phyloP scores from a whole-genome alignment of 2,113 vertebrate genomes.

The Myrmophylax atrothorax region DNA sequence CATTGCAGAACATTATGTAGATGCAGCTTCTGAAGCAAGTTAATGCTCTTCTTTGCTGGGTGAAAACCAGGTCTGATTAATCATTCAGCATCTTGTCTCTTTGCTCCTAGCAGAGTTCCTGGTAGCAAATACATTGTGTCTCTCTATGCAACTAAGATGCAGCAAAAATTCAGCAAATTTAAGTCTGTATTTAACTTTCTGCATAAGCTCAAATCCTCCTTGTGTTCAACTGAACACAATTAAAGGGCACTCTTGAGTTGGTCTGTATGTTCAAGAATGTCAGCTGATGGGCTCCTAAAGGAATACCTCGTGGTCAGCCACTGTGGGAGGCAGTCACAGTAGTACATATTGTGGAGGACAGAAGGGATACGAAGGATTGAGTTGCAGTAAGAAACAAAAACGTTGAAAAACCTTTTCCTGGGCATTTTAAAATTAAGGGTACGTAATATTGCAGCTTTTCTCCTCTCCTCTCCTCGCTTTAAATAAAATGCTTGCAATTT shows the following conservation, averaged over 20 bases:
- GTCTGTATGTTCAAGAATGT: background rate
- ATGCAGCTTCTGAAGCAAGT: background rate
- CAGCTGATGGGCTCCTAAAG: background rate
- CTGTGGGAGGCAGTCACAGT: background rate
- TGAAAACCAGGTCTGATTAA: background rate
- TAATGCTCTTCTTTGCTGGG: background rate
- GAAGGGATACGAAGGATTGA: background rate
- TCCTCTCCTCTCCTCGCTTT: background rate
- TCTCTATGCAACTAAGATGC: background rate
- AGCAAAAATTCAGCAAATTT: background rate
- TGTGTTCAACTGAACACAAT: background rate
- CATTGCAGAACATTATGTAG: background rate
- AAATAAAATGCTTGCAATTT: background rate
- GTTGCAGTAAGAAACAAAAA: background rate
- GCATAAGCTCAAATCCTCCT: background rate
- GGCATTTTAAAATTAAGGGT: background rate
- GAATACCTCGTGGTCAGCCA: background rate
- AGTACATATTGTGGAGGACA: background rate
- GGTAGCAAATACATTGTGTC: background rate
- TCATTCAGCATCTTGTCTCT: background rate
- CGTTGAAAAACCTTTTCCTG: background rate
- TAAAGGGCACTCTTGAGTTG: background rate
- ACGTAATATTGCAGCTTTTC: background rate
- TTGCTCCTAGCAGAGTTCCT: background rate
- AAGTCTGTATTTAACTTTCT: background rate